phyloP scores from a whole-genome alignment of 1,140 invertebrate genomes.

The Sipha flava region DNA sequence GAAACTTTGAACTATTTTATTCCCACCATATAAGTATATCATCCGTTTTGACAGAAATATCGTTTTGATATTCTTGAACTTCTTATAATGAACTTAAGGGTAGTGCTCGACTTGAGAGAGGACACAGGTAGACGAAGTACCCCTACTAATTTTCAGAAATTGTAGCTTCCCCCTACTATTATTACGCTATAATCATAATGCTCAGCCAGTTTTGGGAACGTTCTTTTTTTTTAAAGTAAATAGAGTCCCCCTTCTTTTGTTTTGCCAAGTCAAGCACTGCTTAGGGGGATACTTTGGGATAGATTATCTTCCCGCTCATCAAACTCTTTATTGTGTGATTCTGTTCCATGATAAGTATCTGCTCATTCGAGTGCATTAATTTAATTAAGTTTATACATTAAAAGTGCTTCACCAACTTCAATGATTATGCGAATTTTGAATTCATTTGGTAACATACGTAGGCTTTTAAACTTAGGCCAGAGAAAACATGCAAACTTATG shows the following conservation, averaged over 20 bases:
- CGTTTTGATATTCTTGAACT: neutral
- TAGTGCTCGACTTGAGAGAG: no score
- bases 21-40: neutral
- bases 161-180: no score
- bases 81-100: neutral
- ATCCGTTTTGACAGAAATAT: neutral
- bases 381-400: neutral
- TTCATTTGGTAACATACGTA: neutral
- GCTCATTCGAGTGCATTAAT: neutral
- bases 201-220: no score
- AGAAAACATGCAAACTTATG: neutral
- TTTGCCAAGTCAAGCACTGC: no score
- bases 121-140: no score
- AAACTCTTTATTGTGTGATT: neutral
- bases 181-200: no score
- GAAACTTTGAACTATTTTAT: neutral
- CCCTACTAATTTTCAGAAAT: no score
- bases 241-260: no score
- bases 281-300: no score
- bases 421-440: neutral
- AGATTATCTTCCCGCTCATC: neutral
- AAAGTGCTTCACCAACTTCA: neutral
- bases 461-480: neutral
- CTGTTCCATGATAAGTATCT: neutral
- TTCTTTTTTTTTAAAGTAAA: no score